A percentile compares a stretch with the other conserved stretches of the same genome.
Evolutionary conservation across 2,797 vertebrate species (phyloP).

Genomic region (Acridotheres tristis): DNA sequence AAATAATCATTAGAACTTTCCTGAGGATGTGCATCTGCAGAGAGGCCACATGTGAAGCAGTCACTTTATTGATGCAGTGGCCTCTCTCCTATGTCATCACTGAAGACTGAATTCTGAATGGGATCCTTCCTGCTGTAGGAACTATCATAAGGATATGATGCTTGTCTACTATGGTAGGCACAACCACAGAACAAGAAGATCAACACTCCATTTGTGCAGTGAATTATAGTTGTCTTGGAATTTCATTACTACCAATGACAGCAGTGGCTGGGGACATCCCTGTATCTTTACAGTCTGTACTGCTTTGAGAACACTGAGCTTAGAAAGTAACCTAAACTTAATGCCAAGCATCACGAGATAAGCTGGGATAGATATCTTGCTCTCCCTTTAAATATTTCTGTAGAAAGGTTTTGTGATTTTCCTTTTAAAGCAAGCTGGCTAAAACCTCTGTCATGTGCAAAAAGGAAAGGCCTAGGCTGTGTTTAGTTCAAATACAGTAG

Average conservation of each 20-base stretch:
- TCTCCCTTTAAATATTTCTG: not conserved
- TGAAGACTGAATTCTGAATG: not conserved
- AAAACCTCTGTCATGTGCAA: not conserved
- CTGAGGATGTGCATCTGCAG: not conserved
- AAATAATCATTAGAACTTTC: not conserved
- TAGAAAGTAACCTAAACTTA: not conserved
- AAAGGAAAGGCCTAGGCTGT: not conserved
- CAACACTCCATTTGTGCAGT: not conserved
- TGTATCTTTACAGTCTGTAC: accelerated
- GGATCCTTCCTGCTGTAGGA: not conserved
- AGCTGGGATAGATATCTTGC: not conserved
- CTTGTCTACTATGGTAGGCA: not conserved
- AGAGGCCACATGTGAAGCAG: not conserved
- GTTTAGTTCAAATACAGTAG: not conserved
- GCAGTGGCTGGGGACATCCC: accelerated
- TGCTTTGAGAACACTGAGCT: not conserved
- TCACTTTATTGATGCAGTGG: not conserved
- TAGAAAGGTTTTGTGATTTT: not conserved
- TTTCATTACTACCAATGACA: not conserved
- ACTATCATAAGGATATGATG: not conserved
- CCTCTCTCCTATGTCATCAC: not conserved
- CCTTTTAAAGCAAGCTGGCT: not conserved
- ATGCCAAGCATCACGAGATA: not conserved
- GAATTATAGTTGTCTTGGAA: not conserved
- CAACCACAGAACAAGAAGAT: not conserved